These are phyloP conservation scores for Oxystoma pomonae DNA, from an alignment of 2,888 invertebrate genomes.

Conservation along the genomic window DNA sequence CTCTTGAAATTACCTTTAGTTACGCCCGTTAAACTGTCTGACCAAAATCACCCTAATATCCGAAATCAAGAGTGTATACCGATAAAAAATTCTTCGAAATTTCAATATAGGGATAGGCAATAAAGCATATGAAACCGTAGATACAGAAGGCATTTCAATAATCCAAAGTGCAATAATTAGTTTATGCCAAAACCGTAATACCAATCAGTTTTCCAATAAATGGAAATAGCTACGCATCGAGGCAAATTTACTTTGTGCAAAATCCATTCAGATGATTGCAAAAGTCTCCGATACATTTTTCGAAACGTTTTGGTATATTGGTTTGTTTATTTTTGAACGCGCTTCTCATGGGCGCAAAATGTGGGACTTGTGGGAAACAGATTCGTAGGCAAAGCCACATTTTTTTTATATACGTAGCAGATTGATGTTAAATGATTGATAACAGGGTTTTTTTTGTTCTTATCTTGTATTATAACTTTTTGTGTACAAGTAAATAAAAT, in stretches of 20 bases:
- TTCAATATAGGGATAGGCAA: background rate
- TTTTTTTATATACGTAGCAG: too few relatives aligned
- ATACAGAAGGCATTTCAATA: background rate
- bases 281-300: background rate
- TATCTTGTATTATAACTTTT: too few relatives aligned
- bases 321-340: too few relatives aligned
- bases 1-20: too few relatives aligned
- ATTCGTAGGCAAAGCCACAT: too few relatives aligned
- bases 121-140: background rate
- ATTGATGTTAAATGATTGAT: too few relatives aligned
- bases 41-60: too few relatives aligned
- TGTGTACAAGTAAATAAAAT: too few relatives aligned
- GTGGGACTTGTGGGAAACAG: too few relatives aligned
- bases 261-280: background rate
- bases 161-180: background rate
- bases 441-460: too few relatives aligned
- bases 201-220: background rate
- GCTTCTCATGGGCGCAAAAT: too few relatives aligned
- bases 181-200: background rate
- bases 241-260: background rate
- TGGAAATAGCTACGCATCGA: background rate
- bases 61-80: background rate
- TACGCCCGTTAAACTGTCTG: too few relatives aligned
- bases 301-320: background rate
- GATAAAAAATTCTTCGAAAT: background rate